Percentiles rank a stretch among this genome's conserved stretches.
Conservation (phyloP, 2,888 invertebrate genomes). For the Mechanitis messenoides region DNA sequence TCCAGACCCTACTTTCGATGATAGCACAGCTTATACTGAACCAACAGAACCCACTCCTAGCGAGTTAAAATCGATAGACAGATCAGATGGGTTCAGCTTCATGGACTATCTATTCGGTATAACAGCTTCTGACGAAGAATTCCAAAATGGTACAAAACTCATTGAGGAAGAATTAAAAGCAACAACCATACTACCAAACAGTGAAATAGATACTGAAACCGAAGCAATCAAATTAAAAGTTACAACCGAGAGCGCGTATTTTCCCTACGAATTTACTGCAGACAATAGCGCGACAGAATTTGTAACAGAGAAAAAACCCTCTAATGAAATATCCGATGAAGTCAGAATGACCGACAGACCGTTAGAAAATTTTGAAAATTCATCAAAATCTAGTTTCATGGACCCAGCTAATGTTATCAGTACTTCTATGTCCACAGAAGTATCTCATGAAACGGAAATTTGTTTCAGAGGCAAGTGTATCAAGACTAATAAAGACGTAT, state of each 20-base stretch:
- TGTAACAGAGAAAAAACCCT: constrained; percentile 32
- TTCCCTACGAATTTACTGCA: constrained; percentile 66
- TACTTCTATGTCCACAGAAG: constrained; percentile 88
- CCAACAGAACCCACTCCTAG: constrained; percentile 50
- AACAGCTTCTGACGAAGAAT: constrained; percentile 44
- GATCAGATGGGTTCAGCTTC: constrained; percentile 56
- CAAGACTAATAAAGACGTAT: constrained; percentile 75
- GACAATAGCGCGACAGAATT: constrained; percentile 33
- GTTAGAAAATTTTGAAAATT: constrained; percentile 41
- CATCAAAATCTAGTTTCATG: constrained; percentile 64
- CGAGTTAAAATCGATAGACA: constrained; percentile 39
- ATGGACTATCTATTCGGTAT: constrained; percentile 67
- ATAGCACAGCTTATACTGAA: constrained; percentile 47
- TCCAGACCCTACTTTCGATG: constrained; percentile 56
- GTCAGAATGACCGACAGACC: constrained; percentile 26
- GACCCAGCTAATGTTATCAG: constrained; percentile 76
- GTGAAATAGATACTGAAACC: constrained; percentile 34
- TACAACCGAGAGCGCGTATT: constrained; percentile 58
- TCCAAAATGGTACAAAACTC: constrained; percentile 27
- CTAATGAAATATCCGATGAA: background rate
- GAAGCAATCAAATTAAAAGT: constrained; percentile 42
- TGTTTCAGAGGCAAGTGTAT: constrained; percentile 91
- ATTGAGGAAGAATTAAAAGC: constrained; percentile 23
- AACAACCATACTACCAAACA: constrained; percentile 29
- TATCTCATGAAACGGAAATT: constrained; percentile 91